Percentiles rank a stretch among this genome's conserved stretches.
These are phyloP conservation scores for Taenaris catops DNA, from an alignment of 2,888 invertebrate genomes.

Conservation along the genomic window DNA sequence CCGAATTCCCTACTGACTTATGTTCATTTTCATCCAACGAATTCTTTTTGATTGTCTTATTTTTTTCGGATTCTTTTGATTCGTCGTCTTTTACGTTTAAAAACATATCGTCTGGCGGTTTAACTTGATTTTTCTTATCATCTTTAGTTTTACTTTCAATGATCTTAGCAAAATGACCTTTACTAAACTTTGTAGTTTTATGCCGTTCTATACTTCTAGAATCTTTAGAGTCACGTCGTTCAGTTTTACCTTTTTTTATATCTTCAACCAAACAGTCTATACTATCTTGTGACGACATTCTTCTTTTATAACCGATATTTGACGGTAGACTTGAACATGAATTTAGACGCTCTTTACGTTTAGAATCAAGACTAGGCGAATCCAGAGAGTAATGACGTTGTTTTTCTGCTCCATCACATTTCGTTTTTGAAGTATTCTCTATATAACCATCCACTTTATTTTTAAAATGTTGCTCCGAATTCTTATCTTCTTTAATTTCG, in stretches of 20 bases:
- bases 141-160: conserved; percentile 81
- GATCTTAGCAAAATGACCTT: conserved; percentile 77
- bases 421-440: conserved; percentile 40
- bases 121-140: conserved; percentile 78
- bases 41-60: conserved; percentile 38
- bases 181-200: conserved; percentile 78
- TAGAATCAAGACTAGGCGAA: conserved; percentile 62
- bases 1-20: conserved; percentile 33
- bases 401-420: conserved; percentile 55
- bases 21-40: conserved; percentile 49
- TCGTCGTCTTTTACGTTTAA: conserved; percentile 51
- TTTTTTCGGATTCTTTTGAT: conserved; percentile 47
- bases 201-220: conserved; percentile 56
- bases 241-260: conserved; percentile 82
- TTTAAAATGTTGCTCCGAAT: conserved; percentile 34
- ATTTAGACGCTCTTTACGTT: conserved; percentile 81
- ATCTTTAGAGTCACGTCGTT: conserved; percentile 87
- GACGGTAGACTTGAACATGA: conserved; percentile 81
- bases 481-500: conserved; percentile 73
- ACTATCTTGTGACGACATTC: conserved; percentile 89
- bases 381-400: conserved; percentile 72
- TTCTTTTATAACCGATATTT: conserved; percentile 84
- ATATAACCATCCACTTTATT: conserved; percentile 38
- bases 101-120: conserved; percentile 62
- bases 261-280: conserved; percentile 79